Percentiles rank a stretch among this genome's conserved stretches.
Conservation (phyloP, 2,113 vertebrate genomes). For the Hystrix brachyura region DNA sequence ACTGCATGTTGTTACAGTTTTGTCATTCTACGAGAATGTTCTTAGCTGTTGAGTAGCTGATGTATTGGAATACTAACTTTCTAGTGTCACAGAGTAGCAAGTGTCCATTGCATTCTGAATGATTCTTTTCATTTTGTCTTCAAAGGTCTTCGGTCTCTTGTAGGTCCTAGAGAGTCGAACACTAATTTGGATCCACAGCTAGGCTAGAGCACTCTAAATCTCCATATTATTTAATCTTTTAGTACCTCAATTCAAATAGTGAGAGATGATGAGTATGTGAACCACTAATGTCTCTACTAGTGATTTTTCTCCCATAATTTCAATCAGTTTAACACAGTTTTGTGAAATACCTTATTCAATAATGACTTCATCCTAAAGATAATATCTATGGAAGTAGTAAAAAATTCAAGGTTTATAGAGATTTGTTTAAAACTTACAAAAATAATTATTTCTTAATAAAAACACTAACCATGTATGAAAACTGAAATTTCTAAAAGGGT, state of each 20-base stretch:
- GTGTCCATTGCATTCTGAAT: not conserved
- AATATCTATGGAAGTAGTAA: conserved; percentile 41
- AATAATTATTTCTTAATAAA: conserved; percentile 80
- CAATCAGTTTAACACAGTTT: not conserved
- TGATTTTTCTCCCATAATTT: conserved; percentile 3
- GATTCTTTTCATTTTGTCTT: not conserved
- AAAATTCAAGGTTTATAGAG: conserved; percentile 73
- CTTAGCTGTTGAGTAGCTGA: not conserved
- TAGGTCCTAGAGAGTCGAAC: not conserved
- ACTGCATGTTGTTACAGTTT: not conserved
- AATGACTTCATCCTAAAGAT: conserved; percentile 70
- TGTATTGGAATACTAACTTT: not conserved
- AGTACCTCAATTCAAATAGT: not conserved
- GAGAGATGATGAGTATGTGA: not conserved
- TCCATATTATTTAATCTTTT: not conserved
- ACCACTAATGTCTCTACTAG: not conserved
- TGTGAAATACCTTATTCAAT: conserved; percentile 17
- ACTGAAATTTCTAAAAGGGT: conserved; percentile 59
- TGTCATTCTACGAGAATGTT: not conserved
- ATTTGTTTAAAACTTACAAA: conserved; percentile 68
- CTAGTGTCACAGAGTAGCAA: not conserved
- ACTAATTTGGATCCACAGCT: not conserved
- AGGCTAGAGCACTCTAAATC: not conserved
- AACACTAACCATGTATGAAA: conserved; percentile 53
- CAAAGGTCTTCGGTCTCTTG: not conserved